Conservation (phyloP, 2,113 vertebrate genomes). For the Nothoprocta perdicaria region DNA sequence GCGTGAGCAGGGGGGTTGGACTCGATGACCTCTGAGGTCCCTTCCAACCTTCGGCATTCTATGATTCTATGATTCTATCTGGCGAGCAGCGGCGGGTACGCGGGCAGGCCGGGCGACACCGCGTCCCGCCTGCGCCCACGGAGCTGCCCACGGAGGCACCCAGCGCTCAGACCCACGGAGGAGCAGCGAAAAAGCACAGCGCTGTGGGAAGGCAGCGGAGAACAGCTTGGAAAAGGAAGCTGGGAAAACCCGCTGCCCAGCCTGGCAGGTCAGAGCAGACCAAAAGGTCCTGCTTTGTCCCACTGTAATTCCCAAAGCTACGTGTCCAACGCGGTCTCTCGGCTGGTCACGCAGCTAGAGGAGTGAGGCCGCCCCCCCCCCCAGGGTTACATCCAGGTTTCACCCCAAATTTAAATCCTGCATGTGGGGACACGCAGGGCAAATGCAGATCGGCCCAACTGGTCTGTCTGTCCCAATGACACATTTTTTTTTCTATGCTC, state of each 20-base stretch:
- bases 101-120: neutral
- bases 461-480: rapidly evolving
- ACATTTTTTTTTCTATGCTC: neutral
- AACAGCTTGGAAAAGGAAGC: neutral
- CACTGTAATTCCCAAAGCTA: neutral
- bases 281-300: rapidly evolving
- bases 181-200: neutral
- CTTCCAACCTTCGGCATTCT: too few species aligned
- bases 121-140: rapidly evolving
- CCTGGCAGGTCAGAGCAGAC: neutral
- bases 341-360: neutral
- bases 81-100: neutral
- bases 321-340: neutral
- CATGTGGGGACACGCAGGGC: neutral
- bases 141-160: neutral
- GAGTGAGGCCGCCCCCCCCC: neutral
- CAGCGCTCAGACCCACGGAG: rapidly evolving
- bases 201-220: neutral
- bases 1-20: too few species aligned
- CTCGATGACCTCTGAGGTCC: too few species aligned
- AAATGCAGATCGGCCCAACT: neutral
- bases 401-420: too few species aligned
- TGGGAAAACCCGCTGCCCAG: rapidly evolving
- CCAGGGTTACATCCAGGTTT: too few species aligned
- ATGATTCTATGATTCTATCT: too few species aligned